Evolutionary conservation across 1,140 invertebrate genomes (phyloP), one percentile per base, ranked within the genome.

Genomic region (Intoshia linei): DNA sequence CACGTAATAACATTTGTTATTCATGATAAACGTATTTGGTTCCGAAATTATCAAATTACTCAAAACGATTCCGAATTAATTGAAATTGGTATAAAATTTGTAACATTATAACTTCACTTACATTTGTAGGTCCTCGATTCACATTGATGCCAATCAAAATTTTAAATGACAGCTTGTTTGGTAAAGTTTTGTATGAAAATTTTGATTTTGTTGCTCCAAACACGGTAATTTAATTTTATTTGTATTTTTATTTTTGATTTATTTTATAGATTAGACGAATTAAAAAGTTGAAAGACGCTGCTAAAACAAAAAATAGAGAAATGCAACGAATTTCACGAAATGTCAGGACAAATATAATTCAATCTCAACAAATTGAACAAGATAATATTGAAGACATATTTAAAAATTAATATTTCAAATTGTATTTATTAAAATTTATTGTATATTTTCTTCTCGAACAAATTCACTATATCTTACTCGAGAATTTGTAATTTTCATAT

Each of bases 41-140:
- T 93, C 49, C 65, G 90, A 42, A 93, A 98, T 62, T 98, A 74
- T 54, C 84, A 98, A 61, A 90, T 98, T 47, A 61, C 92, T 17
- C 77, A 78, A 34, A 79, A 92, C 62, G 76, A 81, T 62, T 78
- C 76, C 42, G 76, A 74, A 31, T 61, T 95, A 23, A 71, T 74
- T 23, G 90, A 98, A 69, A 79, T 95, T 48, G 87, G 68, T 56
- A 38, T 42, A 39, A 3, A 27, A 21, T 21, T n/a, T 37, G 4
- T 3, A 14, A 3, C 7, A 20, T 17, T 22, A 18, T 34, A 21
- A 21, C 7, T 25, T 36, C 22, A 15, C 14, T 6, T 21, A 24
- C 30, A 43, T 38, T 55, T 55, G 32, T 47, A 68, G 66, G 79
- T 29, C 84, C 79, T 6, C 64, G 84, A 59, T 84, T 93, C 66